Conservation (phyloP, 2,888 invertebrate species). For the Melanophora roralis region DNA sequence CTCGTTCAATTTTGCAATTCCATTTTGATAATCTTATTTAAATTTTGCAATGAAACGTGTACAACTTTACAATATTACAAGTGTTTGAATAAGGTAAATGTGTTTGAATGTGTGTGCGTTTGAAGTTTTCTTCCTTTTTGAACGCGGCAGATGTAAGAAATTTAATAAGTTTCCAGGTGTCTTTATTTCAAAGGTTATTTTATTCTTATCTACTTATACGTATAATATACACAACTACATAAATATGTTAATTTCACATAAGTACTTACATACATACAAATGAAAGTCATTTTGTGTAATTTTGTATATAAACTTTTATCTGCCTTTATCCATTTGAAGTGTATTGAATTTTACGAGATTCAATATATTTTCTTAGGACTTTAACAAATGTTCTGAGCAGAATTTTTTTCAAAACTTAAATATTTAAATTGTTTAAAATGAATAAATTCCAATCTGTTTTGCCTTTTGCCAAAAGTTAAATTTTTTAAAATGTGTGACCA, state of each 20-base stretch:
- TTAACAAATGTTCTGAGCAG: too few relatives aligned
- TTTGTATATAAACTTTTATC: too few relatives aligned
- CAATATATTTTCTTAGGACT: too few relatives aligned
- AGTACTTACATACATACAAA: not conserved
- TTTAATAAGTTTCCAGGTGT: constrained; percentile 20
- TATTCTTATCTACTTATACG: not conserved
- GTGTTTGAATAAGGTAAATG: not conserved
- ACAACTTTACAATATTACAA: not conserved
- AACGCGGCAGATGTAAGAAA: not conserved
- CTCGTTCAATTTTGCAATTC: not conserved
- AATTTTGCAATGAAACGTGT: constrained; percentile 26
- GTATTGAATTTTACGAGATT: too few relatives aligned
- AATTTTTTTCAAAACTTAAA: too few relatives aligned
- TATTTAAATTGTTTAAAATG: too few relatives aligned
- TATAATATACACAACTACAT: not conserved
- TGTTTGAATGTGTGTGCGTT: not conserved
- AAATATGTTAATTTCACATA: not conserved
- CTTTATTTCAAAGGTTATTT: constrained; percentile 1
- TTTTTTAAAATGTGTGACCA: too few relatives aligned
- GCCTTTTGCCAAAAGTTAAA: too few relatives aligned
- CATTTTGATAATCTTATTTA: constrained; percentile 23
- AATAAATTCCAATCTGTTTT: too few relatives aligned
- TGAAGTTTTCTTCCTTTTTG: not conserved
- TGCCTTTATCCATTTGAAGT: too few relatives aligned
- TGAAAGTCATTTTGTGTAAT: too few relatives aligned